Evolutionary conservation across 2,113 vertebrate species (phyloP).

Genomic region (Onychostruthus taczanowskii): DNA sequence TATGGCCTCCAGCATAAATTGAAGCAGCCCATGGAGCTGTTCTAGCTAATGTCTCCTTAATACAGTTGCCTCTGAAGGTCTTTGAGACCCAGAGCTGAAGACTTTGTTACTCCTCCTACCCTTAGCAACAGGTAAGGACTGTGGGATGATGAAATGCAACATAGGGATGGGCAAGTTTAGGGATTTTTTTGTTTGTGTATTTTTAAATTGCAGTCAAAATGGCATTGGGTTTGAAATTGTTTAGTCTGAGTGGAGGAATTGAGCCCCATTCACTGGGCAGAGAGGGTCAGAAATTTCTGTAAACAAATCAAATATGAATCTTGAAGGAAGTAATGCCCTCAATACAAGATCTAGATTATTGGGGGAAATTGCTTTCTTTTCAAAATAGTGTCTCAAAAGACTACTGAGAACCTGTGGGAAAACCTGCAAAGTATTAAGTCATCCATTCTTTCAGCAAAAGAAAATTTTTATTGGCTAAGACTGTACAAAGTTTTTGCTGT

Average conservation of each 20-base stretch:
- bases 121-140: not conserved
- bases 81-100: not conserved
- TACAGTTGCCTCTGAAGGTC: not conserved
- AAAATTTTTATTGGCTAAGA: not conserved
- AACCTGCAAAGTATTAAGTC: not conserved
- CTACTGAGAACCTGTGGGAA: not conserved
- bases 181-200: no score
- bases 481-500: not conserved
- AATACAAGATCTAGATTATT: not conserved
- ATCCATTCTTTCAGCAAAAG: not conserved
- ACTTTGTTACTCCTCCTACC: not conserved
- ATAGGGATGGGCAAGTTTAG: accelerated
- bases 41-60: not conserved
- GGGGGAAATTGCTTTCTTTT: not conserved
- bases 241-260: not conserved
- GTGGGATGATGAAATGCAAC: not conserved
- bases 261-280: not conserved
- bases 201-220: not conserved
- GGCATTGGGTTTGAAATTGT: not conserved
- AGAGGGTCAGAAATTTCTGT: not conserved
- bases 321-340: not conserved
- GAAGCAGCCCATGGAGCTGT: not conserved
- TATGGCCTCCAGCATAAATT: not conserved
- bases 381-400: not conserved
- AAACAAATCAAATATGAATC: not conserved